Evolutionary conservation across 2,888 invertebrate species (phyloP).

Genomic region (Drosophila aldrichi): DNA sequence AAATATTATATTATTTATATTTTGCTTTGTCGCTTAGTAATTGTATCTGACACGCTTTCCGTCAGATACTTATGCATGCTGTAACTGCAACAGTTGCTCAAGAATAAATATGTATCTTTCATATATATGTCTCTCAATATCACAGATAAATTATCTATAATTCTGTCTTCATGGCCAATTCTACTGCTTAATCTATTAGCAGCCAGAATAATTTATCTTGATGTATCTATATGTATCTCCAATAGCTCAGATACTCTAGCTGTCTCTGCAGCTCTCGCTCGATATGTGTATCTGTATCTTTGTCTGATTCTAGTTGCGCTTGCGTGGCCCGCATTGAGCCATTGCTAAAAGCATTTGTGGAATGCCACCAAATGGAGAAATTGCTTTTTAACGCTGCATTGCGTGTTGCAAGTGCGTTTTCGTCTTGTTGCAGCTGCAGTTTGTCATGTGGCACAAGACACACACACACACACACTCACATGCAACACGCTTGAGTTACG

Average conservation of each 20-base stretch:
- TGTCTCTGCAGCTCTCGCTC: background rate
- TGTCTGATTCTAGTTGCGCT: conserved; percentile 55
- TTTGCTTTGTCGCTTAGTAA: too few relatives aligned
- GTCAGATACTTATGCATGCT: background rate
- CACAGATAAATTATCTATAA: background rate
- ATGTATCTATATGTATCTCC: background rate
- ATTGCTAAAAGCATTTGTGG: conserved; percentile 48
- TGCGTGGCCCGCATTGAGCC: conserved; percentile 40
- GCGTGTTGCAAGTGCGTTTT: conserved; percentile 58
- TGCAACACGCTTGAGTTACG: conserved; percentile 58
- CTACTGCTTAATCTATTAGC: too few relatives aligned
- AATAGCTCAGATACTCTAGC: conserved; percentile 2
- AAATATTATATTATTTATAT: too few relatives aligned
- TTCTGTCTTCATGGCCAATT: background rate
- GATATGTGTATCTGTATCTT: conserved; percentile 20
- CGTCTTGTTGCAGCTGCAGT: conserved; percentile 62
- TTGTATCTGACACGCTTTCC: background rate
- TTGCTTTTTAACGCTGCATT: conserved; percentile 40
- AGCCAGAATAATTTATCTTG: background rate
- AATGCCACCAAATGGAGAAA: conserved; percentile 66
- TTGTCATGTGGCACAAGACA: conserved; percentile 64
- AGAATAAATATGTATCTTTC: background rate
- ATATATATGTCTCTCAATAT: background rate
- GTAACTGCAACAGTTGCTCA: too few relatives aligned
- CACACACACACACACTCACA: conserved; percentile 22